Evolutionary conservation across 2,888 invertebrate species (phyloP), one percentile per base, ranked within the genome.

Genomic region (Polyommatus icarus): DNA sequence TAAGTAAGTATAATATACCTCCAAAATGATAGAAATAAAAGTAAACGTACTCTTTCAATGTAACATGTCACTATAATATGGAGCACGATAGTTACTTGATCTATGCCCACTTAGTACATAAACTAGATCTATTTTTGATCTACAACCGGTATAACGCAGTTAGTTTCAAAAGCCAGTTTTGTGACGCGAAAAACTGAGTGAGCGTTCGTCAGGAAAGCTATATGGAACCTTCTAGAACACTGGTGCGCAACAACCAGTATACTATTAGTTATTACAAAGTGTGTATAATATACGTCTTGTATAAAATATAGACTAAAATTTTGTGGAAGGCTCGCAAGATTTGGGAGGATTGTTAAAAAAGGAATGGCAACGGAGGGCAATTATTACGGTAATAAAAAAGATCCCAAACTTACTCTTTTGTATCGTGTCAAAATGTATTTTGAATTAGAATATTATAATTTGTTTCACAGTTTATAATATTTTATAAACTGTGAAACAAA

Each of bases 151-250:
- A 67, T 67, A 24, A 67, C 29, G 29, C 67, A 67, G 67, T 67
- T 54, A 54, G 50, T 75, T 75, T 75, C 50, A 20, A 54, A 75
- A 75, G 50, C 75, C 50, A 75, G 75, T 24, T 50, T 75, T 75
- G 50, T 75, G 50, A 73, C 50, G 40, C 46, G 20, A 83, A 83
- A 83, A 83, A 83, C 80, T 80, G 79, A 81, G 84, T 83, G 84
- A 85, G 84, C 82, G 82, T 82, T 83, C 82, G 82, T 82, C 81
- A 81, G 89, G 87, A 90, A 91, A 91, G 90, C 86, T 82, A 81
- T 82, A 81, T 24, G 83, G 91, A 89, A 89, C 86, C 83, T 87
- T 90, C 91, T 85, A 90, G 91, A 90, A 85, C 82, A 84, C 84
- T 18, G 7, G 46, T 20, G 20, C 54, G 54, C 54, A 54, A 54